A percentile compares a stretch with the other conserved stretches of the same genome.
These are phyloP conservation scores for Laterallus jamaicensis DNA, from an alignment of 2,113 vertebrate species.

Conservation along the genomic window DNA sequence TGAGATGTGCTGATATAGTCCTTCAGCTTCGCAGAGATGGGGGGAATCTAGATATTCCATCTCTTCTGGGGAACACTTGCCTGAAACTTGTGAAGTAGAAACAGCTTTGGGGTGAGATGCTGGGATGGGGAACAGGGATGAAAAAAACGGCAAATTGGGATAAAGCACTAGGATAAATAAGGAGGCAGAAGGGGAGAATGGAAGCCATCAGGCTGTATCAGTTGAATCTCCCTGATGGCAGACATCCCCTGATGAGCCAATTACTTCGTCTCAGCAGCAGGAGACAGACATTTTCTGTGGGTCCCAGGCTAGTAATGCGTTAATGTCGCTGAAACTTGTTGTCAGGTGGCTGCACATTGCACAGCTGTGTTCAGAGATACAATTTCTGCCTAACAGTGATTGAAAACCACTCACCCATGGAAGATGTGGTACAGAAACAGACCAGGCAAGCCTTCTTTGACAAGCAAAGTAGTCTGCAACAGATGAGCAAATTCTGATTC, in stretches of 20 bases:
- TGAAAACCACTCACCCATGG: conserved; percentile 28
- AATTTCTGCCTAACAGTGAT: conserved; percentile 35
- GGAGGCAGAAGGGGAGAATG: neutral
- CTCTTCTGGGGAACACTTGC: neutral
- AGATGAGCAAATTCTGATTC: conserved; percentile 8
- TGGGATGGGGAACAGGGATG: neutral
- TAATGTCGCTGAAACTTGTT: conserved; percentile 34
- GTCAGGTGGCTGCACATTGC: conserved; percentile 30
- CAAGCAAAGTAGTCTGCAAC: neutral
- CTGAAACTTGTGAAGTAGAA: neutral
- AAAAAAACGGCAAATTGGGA: neutral
- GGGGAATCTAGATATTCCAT: neutral
- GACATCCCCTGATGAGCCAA: conserved; percentile 35
- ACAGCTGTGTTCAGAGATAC: conserved; percentile 26
- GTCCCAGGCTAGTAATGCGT: conserved; percentile 3
- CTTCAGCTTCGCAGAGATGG: neutral
- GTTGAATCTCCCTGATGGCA: conserved; percentile 5
- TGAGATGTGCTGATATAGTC: neutral
- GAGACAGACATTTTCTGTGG: conserved; percentile 7
- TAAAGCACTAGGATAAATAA: conserved; percentile 22
- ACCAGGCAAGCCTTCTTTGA: neutral
- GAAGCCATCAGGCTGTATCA: conserved; percentile 3
- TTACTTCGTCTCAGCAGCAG: conserved; percentile 41
- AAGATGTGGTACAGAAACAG: conserved; percentile 10
- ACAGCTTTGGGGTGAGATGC: neutral